Evolutionary conservation across 2,888 invertebrate species (phyloP), one percentile per base, ranked within the genome.

Genomic region (Dendrolimus pini): DNA sequence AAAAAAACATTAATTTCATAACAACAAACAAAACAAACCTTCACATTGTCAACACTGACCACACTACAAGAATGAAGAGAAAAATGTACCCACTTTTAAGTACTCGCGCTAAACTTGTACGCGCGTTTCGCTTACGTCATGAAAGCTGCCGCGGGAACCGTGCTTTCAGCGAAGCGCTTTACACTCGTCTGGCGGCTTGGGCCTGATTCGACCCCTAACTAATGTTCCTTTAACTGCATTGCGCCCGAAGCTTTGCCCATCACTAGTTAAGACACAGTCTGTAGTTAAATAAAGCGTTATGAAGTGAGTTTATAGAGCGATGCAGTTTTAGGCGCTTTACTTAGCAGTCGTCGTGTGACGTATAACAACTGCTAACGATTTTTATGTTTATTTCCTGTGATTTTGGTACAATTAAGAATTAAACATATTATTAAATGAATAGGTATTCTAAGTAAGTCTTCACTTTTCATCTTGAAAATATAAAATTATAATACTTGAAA

Each of bases 171-270:
- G 65, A 78, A 81, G 74, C 82, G 85, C 67, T 82, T 73, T 74
- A 78, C 77, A 72, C 71, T 74, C 88, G 85, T 89, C 89, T 89
- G 89, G 68, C 81, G 69, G 65, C 71, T 66, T 70, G 63, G 70
- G 70, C 72, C 64, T 71, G 54, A 57, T 58, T 63, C 62, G 74
- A 71, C 69, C 72, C 70, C 72, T 72, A 71, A 69, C 70, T 60
- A 73, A 70, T 75, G 71, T 69, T 69, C 71, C 71, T 69, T 70
- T 82, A 83, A 83, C 89, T 89, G 89, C 89, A 89, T 80, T 89
- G 89, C 89, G 89, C 81, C 75, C 74, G 65, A 71, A 70, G 47
- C 47, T 47, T 47, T 9, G 47, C 47, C 9, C 47, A 47, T 47
- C 47, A 47, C 47, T 47, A 47, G 47, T 7, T 47, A 47, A 47